Conservation (phyloP, 2,888 invertebrate genomes). For the Andrena chrysosceles region DNA sequence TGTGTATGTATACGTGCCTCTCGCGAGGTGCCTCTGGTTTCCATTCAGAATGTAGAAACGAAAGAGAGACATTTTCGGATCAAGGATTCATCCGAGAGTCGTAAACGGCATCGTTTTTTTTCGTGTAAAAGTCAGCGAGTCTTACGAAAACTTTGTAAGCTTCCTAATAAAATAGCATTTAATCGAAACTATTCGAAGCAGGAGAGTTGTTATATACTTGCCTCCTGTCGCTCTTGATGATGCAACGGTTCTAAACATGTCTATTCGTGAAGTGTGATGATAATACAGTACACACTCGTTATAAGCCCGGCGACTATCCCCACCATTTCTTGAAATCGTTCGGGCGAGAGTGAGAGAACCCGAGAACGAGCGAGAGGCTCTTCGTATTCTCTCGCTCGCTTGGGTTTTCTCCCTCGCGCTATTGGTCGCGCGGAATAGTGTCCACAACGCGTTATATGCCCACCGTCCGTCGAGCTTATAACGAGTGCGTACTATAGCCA, state of each 20-base stretch:
- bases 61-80: constrained; percentile 11
- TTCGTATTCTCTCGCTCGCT: too few relatives aligned
- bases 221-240: not conserved
- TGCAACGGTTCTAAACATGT: not conserved
- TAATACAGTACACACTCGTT: too few relatives aligned
- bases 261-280: too few relatives aligned
- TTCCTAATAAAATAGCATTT: constrained; percentile 62
- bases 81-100: constrained; percentile 15
- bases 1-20: constrained; percentile 2
- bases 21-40: constrained; percentile 32
- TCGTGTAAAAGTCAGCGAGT: constrained; percentile 48
- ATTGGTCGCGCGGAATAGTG: too few relatives aligned
- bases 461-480: too few relatives aligned
- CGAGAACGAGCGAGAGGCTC: too few relatives aligned
- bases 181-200: constrained; percentile 27
- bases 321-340: too few relatives aligned
- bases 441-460: too few relatives aligned
- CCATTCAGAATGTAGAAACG: not conserved
- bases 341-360: too few relatives aligned
- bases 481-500: too few relatives aligned
- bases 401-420: too few relatives aligned
- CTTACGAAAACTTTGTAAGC: constrained; percentile 59
- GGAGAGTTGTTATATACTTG: not conserved
- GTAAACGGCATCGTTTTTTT: constrained; percentile 29
- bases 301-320: too few relatives aligned